Conservation (phyloP, 92 coral and sea anemone species). For the Desmophyllum pertusum region DNA sequence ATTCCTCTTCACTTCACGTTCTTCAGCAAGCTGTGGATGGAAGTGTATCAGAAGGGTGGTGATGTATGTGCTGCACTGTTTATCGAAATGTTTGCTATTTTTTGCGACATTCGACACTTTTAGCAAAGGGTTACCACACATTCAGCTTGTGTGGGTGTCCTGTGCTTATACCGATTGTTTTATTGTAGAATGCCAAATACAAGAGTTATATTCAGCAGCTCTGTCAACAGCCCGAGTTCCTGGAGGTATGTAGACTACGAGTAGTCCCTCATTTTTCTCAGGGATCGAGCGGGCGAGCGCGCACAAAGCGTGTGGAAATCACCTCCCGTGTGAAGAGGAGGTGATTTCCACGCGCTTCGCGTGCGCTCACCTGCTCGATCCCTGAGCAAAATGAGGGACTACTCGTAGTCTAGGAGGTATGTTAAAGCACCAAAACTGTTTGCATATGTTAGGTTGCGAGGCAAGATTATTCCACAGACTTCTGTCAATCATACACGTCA, state of each 20-base stretch:
- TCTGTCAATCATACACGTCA: no score
- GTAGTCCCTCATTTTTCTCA: no score
- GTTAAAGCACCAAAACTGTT: no score
- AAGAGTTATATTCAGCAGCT: constrained; percentile 85
- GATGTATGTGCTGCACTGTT: constrained; percentile 66
- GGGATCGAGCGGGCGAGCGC: no score
- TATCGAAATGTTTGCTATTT: neutral
- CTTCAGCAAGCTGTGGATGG: constrained; percentile 97
- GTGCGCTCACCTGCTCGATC: no score
- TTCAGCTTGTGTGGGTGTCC: neutral
- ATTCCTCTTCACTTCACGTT: constrained; percentile 87
- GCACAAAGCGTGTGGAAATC: no score
- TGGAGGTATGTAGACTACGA: constrained; percentile 94
- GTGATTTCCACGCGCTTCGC: no score
- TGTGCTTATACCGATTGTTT: neutral
- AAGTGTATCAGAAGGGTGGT: constrained; percentile 88
- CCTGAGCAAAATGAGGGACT: no score
- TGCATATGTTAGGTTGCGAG: neutral
- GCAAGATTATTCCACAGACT: neutral
- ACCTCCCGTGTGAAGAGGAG: no score
- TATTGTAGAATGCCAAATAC: constrained; percentile 59
- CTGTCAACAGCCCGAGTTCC: constrained; percentile 90
- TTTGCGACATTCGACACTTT: neutral
- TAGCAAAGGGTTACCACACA: neutral
- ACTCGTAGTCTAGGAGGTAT: no score